A percentile compares a stretch with the other conserved stretches of the same genome.
Conservation (phyloP, 2,113 vertebrate genomes). For the Bettongia penicillata region DNA sequence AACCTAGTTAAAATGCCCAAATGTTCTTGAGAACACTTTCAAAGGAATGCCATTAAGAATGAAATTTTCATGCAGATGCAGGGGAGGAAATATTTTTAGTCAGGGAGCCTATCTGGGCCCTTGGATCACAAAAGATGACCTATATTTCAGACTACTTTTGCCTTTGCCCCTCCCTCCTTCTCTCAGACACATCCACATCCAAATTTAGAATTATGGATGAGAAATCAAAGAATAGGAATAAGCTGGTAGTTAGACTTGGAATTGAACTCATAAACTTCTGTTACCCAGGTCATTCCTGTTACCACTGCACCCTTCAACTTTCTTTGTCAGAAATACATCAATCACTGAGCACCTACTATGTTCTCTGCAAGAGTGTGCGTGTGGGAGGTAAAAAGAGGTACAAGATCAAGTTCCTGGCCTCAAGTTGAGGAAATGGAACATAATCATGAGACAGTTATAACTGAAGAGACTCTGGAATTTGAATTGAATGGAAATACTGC, state of each 20-base stretch:
- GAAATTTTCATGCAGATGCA: not conserved
- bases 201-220: not conserved
- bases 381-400: not conserved
- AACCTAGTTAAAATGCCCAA: not conserved
- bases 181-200: not conserved
- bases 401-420: not conserved
- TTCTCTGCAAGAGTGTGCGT: not conserved
- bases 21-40: not conserved
- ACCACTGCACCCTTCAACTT: not conserved
- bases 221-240: not conserved
- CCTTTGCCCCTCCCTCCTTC: not conserved
- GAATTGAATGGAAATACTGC: not conserved
- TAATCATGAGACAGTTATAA: not conserved
- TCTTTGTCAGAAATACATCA: not conserved
- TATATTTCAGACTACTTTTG: not conserved
- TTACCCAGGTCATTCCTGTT: not conserved
- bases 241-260: not conserved
- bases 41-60: not conserved
- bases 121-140: not conserved
- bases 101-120: not conserved
- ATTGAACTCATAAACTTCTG: not conserved
- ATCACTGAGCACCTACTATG: not conserved
- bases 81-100: slow-evolving; percentile 1
- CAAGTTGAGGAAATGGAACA: not conserved
- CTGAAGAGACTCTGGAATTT: not conserved